These are phyloP conservation scores for Catocala sponsa DNA, from an alignment of 2,888 invertebrate species.

Conservation along the genomic window DNA sequence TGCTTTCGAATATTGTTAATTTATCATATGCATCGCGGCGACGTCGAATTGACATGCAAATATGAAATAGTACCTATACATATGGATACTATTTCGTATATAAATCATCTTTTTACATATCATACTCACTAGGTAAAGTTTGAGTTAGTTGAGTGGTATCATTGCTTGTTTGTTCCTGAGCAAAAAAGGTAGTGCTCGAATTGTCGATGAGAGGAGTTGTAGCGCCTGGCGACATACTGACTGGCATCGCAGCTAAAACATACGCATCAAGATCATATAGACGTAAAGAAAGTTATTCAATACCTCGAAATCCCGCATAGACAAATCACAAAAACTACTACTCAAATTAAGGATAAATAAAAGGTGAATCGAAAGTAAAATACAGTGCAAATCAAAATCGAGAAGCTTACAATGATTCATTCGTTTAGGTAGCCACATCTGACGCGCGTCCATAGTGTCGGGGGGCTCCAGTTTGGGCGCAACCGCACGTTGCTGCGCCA, in stretches of 20 bases:
- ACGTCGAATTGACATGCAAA: too few species aligned
- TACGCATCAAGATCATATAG: conserved; percentile 15
- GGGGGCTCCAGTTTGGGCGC: conserved; percentile 89
- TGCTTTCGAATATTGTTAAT: too few species aligned
- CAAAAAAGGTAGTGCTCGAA: conserved; percentile 78
- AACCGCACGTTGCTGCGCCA: conserved; percentile 79
- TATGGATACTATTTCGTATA: background rate
- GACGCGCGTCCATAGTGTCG: conserved; percentile 88
- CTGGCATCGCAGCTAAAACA: conserved; percentile 80
- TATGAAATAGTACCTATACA: too few species aligned
- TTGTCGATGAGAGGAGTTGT: conserved; percentile 81
- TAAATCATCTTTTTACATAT: background rate
- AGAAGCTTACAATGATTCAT: conserved; percentile 90
- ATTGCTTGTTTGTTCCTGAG: conserved; percentile 74
- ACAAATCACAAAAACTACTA: conserved; percentile 17
- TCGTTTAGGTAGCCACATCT: conserved; percentile 90
- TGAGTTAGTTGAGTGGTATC: conserved; percentile 78
- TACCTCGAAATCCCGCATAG: background rate
- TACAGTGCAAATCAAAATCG: conserved; percentile 61
- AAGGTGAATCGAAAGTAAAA: conserved; percentile 52
- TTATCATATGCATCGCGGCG: too few species aligned
- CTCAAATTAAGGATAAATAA: conserved; percentile 12
- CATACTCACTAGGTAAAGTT: conserved; percentile 71
- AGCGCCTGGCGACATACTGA: conserved; percentile 81
- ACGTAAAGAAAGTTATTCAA: background rate